Percentiles rank a stretch among this genome's conserved stretches.
Evolutionary conservation across 2,113 vertebrate species (phyloP).

Genomic region (Fulmarus glacialis): DNA sequence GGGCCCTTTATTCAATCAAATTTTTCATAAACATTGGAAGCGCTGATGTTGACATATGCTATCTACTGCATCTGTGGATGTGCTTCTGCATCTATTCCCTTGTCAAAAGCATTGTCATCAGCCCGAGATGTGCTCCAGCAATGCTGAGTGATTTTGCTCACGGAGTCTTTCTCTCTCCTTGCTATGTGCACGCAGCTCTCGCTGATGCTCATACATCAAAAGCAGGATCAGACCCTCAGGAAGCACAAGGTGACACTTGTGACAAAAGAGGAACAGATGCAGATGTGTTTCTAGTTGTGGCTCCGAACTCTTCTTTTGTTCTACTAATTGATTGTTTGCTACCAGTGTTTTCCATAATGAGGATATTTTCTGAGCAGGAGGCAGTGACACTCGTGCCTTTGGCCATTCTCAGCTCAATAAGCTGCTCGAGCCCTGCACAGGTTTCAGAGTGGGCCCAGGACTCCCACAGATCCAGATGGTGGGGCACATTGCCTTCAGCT

Average conservation of each 20-base stretch:
- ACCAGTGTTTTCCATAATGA: background rate
- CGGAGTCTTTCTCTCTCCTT: background rate
- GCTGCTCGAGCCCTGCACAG: background rate
- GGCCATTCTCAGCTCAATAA: background rate
- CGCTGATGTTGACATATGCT: background rate
- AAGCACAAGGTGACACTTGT: background rate
- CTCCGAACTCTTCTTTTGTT: background rate
- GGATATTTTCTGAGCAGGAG: background rate
- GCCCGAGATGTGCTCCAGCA: background rate
- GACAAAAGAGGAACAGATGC: background rate
- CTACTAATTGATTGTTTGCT: constrained; percentile 22
- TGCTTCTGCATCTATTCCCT: background rate
- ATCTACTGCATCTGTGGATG: background rate
- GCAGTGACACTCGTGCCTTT: background rate
- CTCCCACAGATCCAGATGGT: rapidly evolving
- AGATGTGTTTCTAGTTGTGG: background rate
- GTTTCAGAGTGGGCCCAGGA: background rate
- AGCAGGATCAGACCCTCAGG: background rate
- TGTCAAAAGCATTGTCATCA: background rate
- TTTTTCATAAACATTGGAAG: background rate
- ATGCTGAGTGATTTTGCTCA: background rate
- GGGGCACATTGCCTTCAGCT: background rate
- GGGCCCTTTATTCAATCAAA: background rate
- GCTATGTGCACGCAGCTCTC: background rate
- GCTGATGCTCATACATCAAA: rapidly evolving